phyloP scores from a whole-genome alignment of 2,113 vertebrate species.

The Tragelaphus strepsiceros region DNA sequence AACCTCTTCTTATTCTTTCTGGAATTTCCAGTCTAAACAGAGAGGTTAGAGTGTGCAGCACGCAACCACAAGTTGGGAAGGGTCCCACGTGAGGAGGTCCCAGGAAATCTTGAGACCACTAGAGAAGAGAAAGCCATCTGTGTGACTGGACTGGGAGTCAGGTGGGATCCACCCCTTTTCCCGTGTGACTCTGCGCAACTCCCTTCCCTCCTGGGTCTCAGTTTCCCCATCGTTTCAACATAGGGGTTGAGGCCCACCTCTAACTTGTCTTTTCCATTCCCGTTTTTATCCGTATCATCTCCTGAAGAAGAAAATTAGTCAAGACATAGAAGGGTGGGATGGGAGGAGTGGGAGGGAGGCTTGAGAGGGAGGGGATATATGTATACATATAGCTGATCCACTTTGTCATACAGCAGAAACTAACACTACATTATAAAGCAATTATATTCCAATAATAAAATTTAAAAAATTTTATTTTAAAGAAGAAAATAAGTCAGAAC shows the following conservation, averaged over 20 bases:
- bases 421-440: neutral
- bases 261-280: neutral
- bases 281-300: neutral
- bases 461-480: neutral
- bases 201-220: neutral
- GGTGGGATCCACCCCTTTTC: neutral
- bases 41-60: neutral
- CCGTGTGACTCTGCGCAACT: neutral
- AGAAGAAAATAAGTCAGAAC: neutral
- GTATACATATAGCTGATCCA: neutral
- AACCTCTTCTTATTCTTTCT: neutral
- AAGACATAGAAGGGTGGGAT: neutral
- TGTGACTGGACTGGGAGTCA: neutral
- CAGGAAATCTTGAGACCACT: neutral
- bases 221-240: neutral
- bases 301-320: neutral
- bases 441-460: neutral
- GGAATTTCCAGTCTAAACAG: neutral
- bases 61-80: neutral
- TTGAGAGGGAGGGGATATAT: neutral
- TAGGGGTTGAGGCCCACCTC: neutral
- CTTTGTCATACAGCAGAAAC: neutral
- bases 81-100: neutral
- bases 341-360: neutral
- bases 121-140: neutral